Evolutionary conservation across 2,888 invertebrate species (phyloP), one percentile per base, ranked within the genome.

Genomic region (Fragum whitleyi): DNA sequence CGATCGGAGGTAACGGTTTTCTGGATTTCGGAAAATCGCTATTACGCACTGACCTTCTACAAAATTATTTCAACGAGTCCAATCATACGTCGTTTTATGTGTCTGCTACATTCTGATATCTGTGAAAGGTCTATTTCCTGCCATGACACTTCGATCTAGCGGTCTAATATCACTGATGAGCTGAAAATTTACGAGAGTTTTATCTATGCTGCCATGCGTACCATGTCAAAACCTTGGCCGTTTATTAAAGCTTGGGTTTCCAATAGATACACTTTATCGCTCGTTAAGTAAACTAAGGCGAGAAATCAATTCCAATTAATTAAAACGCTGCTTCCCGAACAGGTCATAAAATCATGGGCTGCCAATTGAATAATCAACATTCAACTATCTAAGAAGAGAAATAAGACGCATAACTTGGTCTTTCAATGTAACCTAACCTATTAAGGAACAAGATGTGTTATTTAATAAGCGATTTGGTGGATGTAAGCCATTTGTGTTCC

Each of bases 261-360:
- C 65, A 65, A 65, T 65, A 42, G 65, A 65, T 65, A 65, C 65
- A 65, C 23, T 65, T 42, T 65, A 65, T 65, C 65, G 65, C 65
- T 29, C 65, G 65, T 65, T 65, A 65, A 65, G 65, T 39, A 65
- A 65, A 65, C 65, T 65, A 23, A 65, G 42, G 42, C 42, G 23
- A 26, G 21, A 65, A 65, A 65, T 65, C 65, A 42, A 65, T 65
- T n/a, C 26, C n/a, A 61, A 61, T 61, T 61, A 61, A 61, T 61
- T 61, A 61, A 61, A 32, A 21, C 29, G 19, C 29, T 28, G 32
- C 29, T 61, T 61, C n/a, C 61, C 61, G 16, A 61, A 19, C 61
- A 61, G n/a, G 61, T 32, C 61, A 61, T 61, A 61, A 61, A 61
- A 16, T 32, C 61, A 61, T 16, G n/a, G 32, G 32, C 61, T 29